A percentile compares a stretch with the other conserved stretches of the same genome.
Evolutionary conservation across 1,140 invertebrate genomes (phyloP).

Genomic region (Caerostris darwini): DNA sequence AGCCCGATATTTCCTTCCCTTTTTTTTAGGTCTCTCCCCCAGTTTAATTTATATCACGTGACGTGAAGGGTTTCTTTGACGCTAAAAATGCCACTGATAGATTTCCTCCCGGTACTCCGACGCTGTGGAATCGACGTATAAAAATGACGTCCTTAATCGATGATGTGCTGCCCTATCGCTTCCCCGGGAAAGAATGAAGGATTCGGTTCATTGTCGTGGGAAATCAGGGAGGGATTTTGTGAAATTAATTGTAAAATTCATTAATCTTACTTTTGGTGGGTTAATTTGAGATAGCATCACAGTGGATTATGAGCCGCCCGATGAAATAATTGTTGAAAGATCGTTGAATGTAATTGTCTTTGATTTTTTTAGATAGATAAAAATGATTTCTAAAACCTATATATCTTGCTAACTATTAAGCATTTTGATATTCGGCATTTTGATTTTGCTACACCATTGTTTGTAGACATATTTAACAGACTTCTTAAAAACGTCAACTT

Average conservation of each 20-base stretch:
- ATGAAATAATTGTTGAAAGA: too few species aligned
- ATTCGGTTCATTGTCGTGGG: background rate
- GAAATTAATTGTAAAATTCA: background rate
- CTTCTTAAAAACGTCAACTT: too few species aligned
- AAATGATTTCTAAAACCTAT: too few species aligned
- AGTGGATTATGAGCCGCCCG: too few species aligned
- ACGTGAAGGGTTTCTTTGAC: conserved; percentile 29
- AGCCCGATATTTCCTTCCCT: background rate
- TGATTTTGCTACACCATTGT: too few species aligned
- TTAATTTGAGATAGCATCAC: too few species aligned
- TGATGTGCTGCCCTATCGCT: background rate
- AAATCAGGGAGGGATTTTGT: background rate
- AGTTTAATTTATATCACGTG: conserved; percentile 55
- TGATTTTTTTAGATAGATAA: too few species aligned
- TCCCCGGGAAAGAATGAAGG: background rate
- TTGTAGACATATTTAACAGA: too few species aligned
- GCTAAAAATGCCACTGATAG: conserved; percentile 49
- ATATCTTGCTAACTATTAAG: too few species aligned
- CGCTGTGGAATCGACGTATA: background rate
- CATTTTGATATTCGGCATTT: too few species aligned
- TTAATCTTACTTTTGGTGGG: background rate
- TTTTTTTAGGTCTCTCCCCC: background rate
- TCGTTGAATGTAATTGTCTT: too few species aligned
- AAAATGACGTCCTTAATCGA: conserved; percentile 18
- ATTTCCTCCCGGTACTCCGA: background rate